These are phyloP conservation scores for Tetrao urogallus DNA, from an alignment of 2,113 vertebrate species.

Conservation along the genomic window DNA sequence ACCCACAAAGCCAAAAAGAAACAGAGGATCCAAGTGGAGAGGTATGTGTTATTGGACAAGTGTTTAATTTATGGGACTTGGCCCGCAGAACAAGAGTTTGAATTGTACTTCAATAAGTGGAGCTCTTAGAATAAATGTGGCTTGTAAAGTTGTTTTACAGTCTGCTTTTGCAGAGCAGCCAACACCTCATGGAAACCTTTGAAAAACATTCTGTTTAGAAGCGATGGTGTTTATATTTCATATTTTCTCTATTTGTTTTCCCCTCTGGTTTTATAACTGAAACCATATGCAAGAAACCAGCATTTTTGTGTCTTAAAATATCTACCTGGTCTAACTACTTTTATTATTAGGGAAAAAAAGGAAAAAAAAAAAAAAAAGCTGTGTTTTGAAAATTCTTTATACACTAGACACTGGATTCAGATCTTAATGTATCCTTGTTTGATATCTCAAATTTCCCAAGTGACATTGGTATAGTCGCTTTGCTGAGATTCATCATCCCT, in stretches of 20 bases:
- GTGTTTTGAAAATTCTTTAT: constrained; percentile 34
- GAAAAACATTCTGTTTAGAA: constrained; percentile 72
- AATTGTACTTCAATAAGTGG: constrained; percentile 74
- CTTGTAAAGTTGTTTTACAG: constrained; percentile 69
- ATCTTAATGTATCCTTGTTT: not conserved
- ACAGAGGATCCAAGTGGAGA: constrained; percentile 64
- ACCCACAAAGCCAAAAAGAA: constrained; percentile 56
- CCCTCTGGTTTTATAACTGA: constrained; percentile 65
- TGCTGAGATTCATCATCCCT: not conserved
- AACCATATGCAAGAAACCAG: constrained; percentile 59
- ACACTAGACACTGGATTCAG: not conserved
- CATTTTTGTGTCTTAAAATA: constrained; percentile 57
- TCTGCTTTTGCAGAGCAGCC: constrained; percentile 68
- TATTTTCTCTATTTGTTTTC: constrained; percentile 63
- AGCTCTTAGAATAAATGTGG: constrained; percentile 71
- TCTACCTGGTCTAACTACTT: constrained; percentile 30
- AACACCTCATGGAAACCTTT: constrained; percentile 76
- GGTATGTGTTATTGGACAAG: constrained; percentile 80
- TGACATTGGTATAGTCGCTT: not conserved
- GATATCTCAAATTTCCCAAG: not conserved
- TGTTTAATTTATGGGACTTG: constrained; percentile 76
- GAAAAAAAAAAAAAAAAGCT: not conserved
- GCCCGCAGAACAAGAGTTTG: constrained; percentile 67
- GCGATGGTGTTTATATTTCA: constrained; percentile 58
- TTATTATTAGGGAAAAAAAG: constrained; percentile 22